These are phyloP conservation scores for Anoncus sp. DNA, from an alignment of 2,888 invertebrate species.

Conservation along the genomic window DNA sequence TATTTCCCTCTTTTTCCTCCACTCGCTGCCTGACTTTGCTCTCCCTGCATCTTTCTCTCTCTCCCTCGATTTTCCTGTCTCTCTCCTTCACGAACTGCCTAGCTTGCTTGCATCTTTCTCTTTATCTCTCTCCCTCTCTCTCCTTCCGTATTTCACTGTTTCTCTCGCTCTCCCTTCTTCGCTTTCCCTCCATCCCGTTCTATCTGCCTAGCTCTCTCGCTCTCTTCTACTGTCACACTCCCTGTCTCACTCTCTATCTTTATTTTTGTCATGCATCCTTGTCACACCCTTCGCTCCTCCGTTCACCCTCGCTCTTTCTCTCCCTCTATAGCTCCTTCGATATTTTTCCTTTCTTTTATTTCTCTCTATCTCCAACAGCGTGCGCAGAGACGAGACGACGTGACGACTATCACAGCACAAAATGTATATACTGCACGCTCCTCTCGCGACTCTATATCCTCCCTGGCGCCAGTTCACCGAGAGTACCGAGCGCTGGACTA, in stretches of 20 bases:
- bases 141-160: too few species aligned
- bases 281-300: background rate
- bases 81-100: background rate
- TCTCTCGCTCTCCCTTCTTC: background rate
- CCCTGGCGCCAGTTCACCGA: conserved; percentile 61
- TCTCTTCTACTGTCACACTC: background rate
- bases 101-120: too few species aligned
- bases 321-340: conserved; percentile 3
- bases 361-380: conserved; percentile 25
- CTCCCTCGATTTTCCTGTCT: background rate
- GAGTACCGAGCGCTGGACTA: conserved; percentile 27
- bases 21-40: background rate
- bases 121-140: background rate
- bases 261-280: background rate
- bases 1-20: background rate
- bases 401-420: conserved; percentile 49
- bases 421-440: conserved; percentile 34
- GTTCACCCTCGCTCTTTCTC: background rate
- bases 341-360: conserved; percentile 1
- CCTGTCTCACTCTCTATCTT: background rate
- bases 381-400: conserved; percentile 47
- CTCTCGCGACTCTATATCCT: conserved; percentile 54
- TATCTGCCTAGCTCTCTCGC: background rate
- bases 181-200: background rate
- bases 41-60: conserved; percentile 3